Conservation (phyloP, 1,140 invertebrate species). For the Ericerus pela region DNA sequence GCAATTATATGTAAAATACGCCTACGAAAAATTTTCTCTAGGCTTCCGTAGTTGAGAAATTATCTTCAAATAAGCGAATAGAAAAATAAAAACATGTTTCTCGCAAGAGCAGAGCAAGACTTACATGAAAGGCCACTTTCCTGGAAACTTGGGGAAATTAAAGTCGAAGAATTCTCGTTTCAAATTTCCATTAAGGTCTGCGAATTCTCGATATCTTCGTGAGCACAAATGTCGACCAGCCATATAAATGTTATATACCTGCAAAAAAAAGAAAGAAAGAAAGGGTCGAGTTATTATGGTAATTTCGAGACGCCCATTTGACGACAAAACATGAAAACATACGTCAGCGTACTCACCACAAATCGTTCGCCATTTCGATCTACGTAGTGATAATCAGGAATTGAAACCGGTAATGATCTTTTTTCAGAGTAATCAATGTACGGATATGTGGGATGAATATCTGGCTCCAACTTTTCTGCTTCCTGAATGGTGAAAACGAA, state of each 20-base stretch:
- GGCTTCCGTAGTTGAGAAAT: not conserved
- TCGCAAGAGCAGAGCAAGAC: too few relatives aligned
- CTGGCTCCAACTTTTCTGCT: conserved; percentile 70
- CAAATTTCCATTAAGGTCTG: conserved; percentile 71
- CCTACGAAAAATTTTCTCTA: too few relatives aligned
- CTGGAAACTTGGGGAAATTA: conserved; percentile 92
- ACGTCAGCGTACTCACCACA: conserved; percentile 43
- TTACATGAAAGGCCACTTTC: conserved; percentile 93
- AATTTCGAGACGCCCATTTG: not conserved
- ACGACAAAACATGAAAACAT: not conserved
- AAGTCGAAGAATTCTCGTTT: conserved; percentile 96
- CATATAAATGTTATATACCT: conserved; percentile 97
- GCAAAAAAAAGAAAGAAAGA: conserved; percentile 20
- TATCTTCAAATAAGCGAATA: not conserved
- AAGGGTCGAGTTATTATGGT: not conserved
- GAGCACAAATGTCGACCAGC: conserved; percentile 93
- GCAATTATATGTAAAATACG: too few relatives aligned
- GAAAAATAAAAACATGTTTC: too few relatives aligned
- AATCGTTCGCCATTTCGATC: conserved; percentile 76
- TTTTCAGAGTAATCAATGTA: conserved; percentile 98
- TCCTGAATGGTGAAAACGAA: conserved; percentile 44
- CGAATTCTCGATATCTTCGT: conserved; percentile 87
- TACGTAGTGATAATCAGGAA: conserved; percentile 80
- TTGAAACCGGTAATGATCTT: conserved; percentile 90
- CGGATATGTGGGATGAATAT: conserved; percentile 72